Conservation (phyloP, 2,888 invertebrate genomes). For the Steinernema hermaphroditum region DNA sequence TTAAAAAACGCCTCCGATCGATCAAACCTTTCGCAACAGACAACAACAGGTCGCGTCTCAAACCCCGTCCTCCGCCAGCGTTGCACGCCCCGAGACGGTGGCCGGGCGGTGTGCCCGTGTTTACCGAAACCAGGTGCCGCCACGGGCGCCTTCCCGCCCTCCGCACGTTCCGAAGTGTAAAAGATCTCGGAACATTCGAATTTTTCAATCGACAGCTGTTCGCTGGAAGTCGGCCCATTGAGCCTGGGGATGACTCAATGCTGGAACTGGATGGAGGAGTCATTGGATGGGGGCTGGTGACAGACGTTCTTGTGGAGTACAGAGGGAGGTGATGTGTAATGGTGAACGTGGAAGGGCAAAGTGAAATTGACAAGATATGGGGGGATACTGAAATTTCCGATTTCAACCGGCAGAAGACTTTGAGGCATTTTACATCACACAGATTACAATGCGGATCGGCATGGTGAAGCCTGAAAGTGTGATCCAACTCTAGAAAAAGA, state of each 20-base stretch:
- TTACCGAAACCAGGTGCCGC: background rate
- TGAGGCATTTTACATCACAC: no score
- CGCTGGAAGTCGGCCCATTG: background rate
- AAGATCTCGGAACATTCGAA: background rate
- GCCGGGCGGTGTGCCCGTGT: background rate
- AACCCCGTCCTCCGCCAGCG: no score
- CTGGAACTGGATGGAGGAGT: background rate
- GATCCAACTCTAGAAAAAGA: no score
- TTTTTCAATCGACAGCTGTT: slow-evolving; percentile 4
- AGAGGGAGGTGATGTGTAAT: background rate
- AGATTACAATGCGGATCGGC: no score
- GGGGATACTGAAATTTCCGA: no score
- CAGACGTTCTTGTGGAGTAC: background rate
- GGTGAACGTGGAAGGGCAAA: background rate
- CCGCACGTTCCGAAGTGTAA: slow-evolving; percentile 11
- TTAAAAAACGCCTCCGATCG: no score
- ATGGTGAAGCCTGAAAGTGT: no score
- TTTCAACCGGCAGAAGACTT: no score
- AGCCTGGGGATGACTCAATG: background rate
- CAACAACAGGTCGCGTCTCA: no score
- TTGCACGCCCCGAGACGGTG: no score
- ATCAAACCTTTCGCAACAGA: no score
- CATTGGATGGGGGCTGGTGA: no score
- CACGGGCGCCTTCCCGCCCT: background rate
- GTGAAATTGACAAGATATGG: background rate